These are phyloP conservation scores for Trichosurus vulpecula DNA, from an alignment of 2,797 vertebrate species.

Conservation along the genomic window DNA sequence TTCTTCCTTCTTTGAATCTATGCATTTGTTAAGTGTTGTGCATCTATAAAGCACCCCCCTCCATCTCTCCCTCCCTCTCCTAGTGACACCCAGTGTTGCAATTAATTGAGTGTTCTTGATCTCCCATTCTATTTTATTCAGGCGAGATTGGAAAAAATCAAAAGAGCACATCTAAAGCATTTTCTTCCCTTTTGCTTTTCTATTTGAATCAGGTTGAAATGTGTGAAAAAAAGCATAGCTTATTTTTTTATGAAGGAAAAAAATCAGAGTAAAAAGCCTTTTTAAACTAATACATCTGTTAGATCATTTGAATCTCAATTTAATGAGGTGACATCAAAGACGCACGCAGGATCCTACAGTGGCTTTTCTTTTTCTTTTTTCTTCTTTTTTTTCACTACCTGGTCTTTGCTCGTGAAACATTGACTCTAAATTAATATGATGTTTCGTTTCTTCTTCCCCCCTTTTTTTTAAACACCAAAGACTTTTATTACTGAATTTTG, in stretches of 20 bases:
- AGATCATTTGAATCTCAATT: constrained; percentile 88
- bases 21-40: constrained; percentile 87
- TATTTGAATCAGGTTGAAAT: constrained; percentile 88
- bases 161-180: constrained; percentile 88
- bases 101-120: constrained; percentile 91
- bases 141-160: constrained; percentile 88
- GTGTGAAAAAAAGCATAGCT: constrained; percentile 72
- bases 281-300: constrained; percentile 89
- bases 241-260: constrained; percentile 83
- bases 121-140: constrained; percentile 89
- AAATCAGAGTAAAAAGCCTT: constrained; percentile 84
- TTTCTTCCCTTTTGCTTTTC: constrained; percentile 86
- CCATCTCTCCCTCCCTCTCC: constrained; percentile 78
- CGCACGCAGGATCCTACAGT: constrained; percentile 76
- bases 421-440: constrained; percentile 85
- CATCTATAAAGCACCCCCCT: constrained; percentile 82
- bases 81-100: constrained; percentile 86
- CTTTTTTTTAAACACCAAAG: constrained; percentile 66
- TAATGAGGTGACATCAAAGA: constrained; percentile 89
- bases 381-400: constrained; percentile 77
- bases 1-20: constrained; percentile 85
- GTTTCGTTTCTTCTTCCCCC: constrained; percentile 69
- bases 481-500: constrained; percentile 79
- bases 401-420: constrained; percentile 83
- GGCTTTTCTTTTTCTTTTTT: constrained; percentile 70